phyloP scores from a whole-genome alignment of 2,888 invertebrate genomes.

The Acronicta alni region DNA sequence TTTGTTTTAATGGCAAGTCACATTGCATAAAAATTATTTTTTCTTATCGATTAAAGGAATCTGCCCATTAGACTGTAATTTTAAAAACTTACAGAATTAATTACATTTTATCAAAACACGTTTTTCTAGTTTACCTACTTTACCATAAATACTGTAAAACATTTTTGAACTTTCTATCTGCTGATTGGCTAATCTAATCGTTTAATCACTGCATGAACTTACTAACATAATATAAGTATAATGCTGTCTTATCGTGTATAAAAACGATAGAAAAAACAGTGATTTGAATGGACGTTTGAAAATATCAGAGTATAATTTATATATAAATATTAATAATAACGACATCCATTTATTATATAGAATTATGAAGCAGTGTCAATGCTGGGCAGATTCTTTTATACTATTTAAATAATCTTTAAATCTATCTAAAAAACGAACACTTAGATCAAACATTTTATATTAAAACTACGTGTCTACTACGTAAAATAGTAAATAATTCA shows the following conservation, averaged over 20 bases:
- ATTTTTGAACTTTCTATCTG: background rate
- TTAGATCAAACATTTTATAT: slow-evolving; percentile 17
- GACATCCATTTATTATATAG: slow-evolving; percentile 1
- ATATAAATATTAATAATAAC: background rate
- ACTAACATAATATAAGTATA: too few relatives aligned
- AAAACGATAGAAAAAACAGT: background rate
- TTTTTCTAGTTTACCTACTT: background rate
- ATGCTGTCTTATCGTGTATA: too few relatives aligned
- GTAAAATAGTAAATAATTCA: slow-evolving; percentile 15
- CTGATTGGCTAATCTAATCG: too few relatives aligned
- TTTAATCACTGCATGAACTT: too few relatives aligned
- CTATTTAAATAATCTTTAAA: slow-evolving; percentile 2
- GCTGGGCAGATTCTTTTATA: slow-evolving; percentile 23
- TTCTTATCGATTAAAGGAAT: slow-evolving; percentile 8
- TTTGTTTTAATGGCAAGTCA: slow-evolving; percentile 78
- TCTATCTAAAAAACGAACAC: background rate
- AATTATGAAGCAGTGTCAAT: background rate
- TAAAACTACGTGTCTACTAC: slow-evolving; percentile 19
- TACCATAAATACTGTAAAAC: too few relatives aligned
- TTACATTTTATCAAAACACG: background rate
- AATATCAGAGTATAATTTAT: background rate
- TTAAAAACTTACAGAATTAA: slow-evolving; percentile 1
- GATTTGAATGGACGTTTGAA: slow-evolving; percentile 21
- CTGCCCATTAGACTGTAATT: slow-evolving; percentile 21
- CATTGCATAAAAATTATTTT: slow-evolving; percentile 22